phyloP scores from a whole-genome alignment of 2,113 vertebrate species.

The Naja naja region DNA sequence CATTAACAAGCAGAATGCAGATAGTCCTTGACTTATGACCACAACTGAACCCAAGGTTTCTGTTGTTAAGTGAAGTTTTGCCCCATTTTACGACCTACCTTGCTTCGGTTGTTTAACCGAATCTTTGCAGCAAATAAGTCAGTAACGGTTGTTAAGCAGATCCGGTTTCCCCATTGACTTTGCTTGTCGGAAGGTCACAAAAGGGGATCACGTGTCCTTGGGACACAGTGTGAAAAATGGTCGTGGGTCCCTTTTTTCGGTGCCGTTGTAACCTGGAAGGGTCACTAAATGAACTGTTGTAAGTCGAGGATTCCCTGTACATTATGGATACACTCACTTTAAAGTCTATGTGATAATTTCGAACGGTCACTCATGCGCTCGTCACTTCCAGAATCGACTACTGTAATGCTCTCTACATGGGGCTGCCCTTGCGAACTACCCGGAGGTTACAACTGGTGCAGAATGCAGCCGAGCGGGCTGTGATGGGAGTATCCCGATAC shows the following conservation, averaged over 20 bases:
- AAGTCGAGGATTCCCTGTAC: not conserved
- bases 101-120: not conserved
- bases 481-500: too few species aligned
- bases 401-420: too few species aligned
- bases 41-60: not conserved
- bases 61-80: not conserved
- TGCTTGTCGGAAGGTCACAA: not conserved
- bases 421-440: too few species aligned
- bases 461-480: too few species aligned
- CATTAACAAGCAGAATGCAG: not conserved
- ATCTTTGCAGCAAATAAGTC: not conserved
- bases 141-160: not conserved
- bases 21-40: not conserved
- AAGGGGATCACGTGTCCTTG: not conserved
- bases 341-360: not conserved
- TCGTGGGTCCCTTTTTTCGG: too few species aligned
- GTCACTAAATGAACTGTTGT: too few species aligned
- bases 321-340: not conserved
- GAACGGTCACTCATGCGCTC: too few species aligned
- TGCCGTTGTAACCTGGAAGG: too few species aligned
- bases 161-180: not conserved
- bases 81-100: not conserved
- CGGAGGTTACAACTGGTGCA: too few species aligned
- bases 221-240: too few species aligned
- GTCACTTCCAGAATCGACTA: too few species aligned